Evolutionary conservation across 2,797 vertebrate species (phyloP), one percentile per base, ranked within the genome.

Genomic region (Clarias pachynema): DNA sequence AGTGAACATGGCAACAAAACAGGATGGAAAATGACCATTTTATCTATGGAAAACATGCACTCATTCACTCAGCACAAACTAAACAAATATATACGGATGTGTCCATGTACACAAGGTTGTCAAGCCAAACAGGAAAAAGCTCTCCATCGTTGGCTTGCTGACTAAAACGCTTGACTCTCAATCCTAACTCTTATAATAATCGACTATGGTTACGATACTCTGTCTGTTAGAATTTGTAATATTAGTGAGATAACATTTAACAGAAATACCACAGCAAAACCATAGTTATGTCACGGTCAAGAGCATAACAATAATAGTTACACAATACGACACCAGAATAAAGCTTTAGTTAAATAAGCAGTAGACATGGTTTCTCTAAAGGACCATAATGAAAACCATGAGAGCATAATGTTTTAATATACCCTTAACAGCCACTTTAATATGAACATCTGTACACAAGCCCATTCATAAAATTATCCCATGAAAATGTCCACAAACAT

Each of bases 1-100:
- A 83, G 89, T 87, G 87, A 84, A 89, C 88, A 87, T 82, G 80
- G 69, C 83, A 85, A 79, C 70, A 86, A 68, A 86, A 34, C 56
- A 84, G 1, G 7, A 82, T 63, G 20, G 57, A 84, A 79, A 26
- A 70, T 77, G 44, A 68, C 15, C 70, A 73, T 62, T 16, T 82
- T 74, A 84, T 66, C 60, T 79, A 49, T 57, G 65, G 37, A 85
- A 82, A 79, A 66, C 86, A 73, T 86, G 74, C 83, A 85, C 44
- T 77, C 56, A 56, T 56, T 57, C 83, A 59, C 62, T 73, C 37
- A 75, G 62, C 44, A 49, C 75, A 62, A 65, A 44, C 29, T 53
- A 81, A 49, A 79, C 34, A 85, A 77, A 78, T 53, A 62, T 69
- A 79, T 79, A 81, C 78, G 24, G n/a, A 31, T 66, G 70, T 49